phyloP scores from a whole-genome alignment of 2,113 vertebrate species.

The Cyanoliseus patagonus region DNA sequence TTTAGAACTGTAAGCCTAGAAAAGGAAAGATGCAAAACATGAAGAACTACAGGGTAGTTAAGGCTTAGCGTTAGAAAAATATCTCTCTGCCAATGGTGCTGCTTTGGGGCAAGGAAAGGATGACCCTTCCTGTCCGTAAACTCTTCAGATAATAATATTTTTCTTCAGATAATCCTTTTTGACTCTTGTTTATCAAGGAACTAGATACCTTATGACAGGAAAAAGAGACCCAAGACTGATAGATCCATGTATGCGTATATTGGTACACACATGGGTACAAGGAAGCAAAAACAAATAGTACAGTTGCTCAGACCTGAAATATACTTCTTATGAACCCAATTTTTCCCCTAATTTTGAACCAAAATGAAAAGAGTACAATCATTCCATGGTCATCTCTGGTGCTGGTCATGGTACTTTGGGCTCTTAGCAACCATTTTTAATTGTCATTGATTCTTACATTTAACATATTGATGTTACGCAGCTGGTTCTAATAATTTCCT shows the following conservation, averaged over 20 bases:
- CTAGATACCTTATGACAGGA: background rate
- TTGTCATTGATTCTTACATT: background rate
- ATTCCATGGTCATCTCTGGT: background rate
- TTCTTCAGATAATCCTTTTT: background rate
- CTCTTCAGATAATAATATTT: background rate
- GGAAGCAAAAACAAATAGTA: background rate
- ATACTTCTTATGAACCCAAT: background rate
- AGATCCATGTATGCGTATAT: background rate
- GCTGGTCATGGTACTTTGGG: background rate
- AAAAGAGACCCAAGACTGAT: background rate
- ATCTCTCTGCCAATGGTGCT: background rate
- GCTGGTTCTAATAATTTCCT: background rate
- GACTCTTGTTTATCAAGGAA: background rate
- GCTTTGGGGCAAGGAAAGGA: background rate
- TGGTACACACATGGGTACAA: rapidly evolving
- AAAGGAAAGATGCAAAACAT: background rate
- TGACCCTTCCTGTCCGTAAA: background rate
- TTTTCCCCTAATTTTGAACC: background rate
- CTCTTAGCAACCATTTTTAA: background rate
- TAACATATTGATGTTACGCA: background rate
- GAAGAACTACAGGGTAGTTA: background rate
- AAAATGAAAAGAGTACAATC: background rate
- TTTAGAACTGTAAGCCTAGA: background rate
- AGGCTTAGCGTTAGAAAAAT: background rate
- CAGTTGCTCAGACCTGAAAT: background rate